Evolutionary conservation across 2,797 vertebrate species (phyloP).

Genomic region (Sebastes glaucus): DNA sequence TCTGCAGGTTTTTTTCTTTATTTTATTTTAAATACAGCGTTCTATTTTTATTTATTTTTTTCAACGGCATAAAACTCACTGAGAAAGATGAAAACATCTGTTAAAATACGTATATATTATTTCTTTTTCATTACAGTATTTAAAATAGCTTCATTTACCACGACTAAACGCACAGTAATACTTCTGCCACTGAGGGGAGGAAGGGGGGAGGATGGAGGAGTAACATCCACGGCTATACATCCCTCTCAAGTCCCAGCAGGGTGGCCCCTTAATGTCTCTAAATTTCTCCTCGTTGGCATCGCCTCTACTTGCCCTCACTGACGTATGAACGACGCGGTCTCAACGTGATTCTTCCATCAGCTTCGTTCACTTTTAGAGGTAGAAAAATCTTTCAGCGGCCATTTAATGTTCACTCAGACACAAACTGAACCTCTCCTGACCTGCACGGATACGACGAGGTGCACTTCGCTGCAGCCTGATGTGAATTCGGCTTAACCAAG

Average conservation of each 20-base stretch:
- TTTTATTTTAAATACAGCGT: conserved; percentile 67
- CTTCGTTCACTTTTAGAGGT: conserved; percentile 33
- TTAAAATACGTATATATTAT: conserved; percentile 82
- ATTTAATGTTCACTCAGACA: background rate
- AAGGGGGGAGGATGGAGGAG: conserved; percentile 9
- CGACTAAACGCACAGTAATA: conserved; percentile 77
- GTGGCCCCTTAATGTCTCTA: background rate
- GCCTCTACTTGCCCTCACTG: background rate
- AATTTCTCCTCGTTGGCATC: background rate
- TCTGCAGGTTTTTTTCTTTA: conserved; percentile 55
- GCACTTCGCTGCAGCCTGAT: too few relatives aligned
- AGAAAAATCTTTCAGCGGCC: conserved; percentile 2
- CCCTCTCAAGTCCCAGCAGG: conserved; percentile 34
- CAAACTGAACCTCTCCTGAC: background rate
- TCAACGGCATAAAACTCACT: conserved; percentile 76
- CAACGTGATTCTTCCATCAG: background rate
- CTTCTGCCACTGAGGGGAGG: conserved; percentile 54
- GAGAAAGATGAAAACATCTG: conserved; percentile 78
- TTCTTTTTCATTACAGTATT: conserved; percentile 78
- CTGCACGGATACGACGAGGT: background rate
- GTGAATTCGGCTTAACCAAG: too few relatives aligned
- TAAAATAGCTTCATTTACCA: conserved; percentile 84
- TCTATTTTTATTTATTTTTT: conserved; percentile 55
- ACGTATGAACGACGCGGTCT: background rate
- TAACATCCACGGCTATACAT: conserved; percentile 15